Percentiles rank a stretch among this genome's conserved stretches.
phyloP scores from a whole-genome alignment of 2,797 vertebrate species.

The Fratercula arctica region DNA sequence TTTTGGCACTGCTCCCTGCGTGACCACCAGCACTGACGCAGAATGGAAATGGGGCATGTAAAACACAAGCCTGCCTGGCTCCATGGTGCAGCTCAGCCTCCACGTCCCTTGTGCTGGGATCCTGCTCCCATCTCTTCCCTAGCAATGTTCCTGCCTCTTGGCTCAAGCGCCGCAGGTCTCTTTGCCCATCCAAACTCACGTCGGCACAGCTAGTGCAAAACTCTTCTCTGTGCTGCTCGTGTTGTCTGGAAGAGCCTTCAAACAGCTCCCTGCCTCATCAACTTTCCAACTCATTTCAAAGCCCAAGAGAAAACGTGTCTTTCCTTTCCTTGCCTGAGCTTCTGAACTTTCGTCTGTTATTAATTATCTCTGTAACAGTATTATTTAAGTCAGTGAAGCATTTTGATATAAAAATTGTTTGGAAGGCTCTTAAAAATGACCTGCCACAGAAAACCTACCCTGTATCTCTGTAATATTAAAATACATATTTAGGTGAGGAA shows the following conservation, averaged over 20 bases:
- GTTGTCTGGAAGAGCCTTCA: neutral
- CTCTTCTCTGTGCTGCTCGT: neutral
- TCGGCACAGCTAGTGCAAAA: neutral
- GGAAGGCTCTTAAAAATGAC: neutral
- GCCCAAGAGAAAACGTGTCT: neutral
- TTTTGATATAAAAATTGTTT: neutral
- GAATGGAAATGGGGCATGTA: neutral
- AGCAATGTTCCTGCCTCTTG: neutral
- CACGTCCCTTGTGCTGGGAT: neutral
- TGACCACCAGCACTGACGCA: accelerated
- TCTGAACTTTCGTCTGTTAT: neutral
- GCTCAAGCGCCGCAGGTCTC: neutral
- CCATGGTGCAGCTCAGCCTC: neutral
- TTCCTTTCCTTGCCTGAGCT: neutral
- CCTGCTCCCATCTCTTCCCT: neutral
- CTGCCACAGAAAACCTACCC: neutral
- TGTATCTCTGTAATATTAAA: neutral
- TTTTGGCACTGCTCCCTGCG: neutral
- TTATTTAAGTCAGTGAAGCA: neutral
- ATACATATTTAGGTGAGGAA: neutral
- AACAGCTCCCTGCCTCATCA: neutral
- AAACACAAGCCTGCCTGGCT: neutral
- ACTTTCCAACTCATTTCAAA: neutral
- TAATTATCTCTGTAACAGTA: neutral
- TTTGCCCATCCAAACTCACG: neutral